Evolutionary conservation across 2,797 vertebrate species (phyloP).

Genomic region (Delichon dasypus): DNA sequence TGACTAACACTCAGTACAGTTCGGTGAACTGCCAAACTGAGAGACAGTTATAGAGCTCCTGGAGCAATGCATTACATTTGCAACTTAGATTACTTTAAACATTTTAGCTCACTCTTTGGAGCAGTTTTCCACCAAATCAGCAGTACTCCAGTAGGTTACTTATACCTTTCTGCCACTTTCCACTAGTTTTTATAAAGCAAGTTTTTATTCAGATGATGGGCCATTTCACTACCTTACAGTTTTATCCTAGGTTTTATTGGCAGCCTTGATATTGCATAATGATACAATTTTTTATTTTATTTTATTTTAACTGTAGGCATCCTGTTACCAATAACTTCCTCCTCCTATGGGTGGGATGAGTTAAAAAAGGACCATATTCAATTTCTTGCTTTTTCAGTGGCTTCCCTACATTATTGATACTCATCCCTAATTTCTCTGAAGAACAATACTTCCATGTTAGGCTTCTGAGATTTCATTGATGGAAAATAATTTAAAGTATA

Average conservation of each 20-base stretch:
- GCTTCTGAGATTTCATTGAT: constrained; percentile 22
- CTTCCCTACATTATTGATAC: not conserved
- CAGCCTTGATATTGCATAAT: not conserved
- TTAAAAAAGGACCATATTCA: not conserved
- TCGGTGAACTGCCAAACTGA: constrained; percentile 18
- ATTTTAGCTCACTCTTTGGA: constrained; percentile 48
- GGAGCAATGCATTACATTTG: constrained; percentile 57
- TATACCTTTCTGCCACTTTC: not conserved
- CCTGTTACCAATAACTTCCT: not conserved
- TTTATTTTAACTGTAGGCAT: not conserved
- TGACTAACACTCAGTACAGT: not conserved
- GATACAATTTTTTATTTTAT: not conserved
- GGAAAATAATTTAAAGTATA: constrained; percentile 33
- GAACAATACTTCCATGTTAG: not conserved
- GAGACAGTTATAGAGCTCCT: constrained; percentile 39
- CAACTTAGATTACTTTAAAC: constrained; percentile 61
- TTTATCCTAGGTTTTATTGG: constrained; percentile 16
- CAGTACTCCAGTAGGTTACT: constrained; percentile 28
- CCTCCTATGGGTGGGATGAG: not conserved
- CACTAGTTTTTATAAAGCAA: constrained; percentile 2
- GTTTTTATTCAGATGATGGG: constrained; percentile 42
- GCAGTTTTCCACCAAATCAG: constrained; percentile 44
- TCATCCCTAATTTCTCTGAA: not conserved
- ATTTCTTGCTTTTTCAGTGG: not conserved
- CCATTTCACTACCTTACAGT: constrained; percentile 14